phyloP scores from a whole-genome alignment of 2,797 vertebrate genomes.

The Anomalospiza imberbis region DNA sequence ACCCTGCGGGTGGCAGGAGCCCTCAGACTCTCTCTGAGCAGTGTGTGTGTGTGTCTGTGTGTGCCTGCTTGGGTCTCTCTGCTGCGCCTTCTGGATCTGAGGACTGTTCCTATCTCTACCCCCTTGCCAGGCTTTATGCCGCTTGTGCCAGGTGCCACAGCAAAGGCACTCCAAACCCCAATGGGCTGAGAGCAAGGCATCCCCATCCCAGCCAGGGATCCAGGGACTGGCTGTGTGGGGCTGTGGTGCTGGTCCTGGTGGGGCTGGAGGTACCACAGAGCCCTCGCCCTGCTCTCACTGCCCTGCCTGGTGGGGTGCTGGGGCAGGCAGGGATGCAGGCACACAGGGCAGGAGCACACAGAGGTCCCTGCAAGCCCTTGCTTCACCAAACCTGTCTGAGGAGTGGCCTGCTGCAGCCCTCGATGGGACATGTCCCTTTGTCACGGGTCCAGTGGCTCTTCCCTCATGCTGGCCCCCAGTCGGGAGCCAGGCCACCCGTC shows the following conservation, averaged over 20 bases:
- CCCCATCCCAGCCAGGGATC: not conserved
- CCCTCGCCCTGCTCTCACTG: accelerated
- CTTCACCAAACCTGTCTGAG: not conserved
- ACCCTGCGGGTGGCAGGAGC: not conserved
- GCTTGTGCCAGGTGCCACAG: not conserved
- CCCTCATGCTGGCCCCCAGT: not conserved
- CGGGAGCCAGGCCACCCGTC: accelerated
- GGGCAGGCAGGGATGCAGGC: not conserved
- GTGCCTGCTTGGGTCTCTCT: not conserved
- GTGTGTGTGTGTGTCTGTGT: not conserved
- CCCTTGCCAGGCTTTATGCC: not conserved
- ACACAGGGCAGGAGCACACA: not conserved
- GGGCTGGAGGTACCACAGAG: not conserved
- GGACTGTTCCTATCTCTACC: not conserved
- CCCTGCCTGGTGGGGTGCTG: not conserved
- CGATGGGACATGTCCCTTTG: accelerated
- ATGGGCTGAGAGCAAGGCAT: accelerated
- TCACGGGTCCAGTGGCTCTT: not conserved
- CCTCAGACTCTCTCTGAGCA: not conserved
- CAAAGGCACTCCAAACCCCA: not conserved
- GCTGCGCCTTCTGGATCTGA: not conserved
- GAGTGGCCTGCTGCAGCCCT: not conserved
- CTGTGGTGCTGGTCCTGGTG: not conserved
- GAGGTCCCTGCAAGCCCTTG: not conserved
- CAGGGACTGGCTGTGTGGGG: not conserved